Evolutionary conservation across 2,113 vertebrate species (phyloP).

Genomic region (Notiomystis cincta): DNA sequence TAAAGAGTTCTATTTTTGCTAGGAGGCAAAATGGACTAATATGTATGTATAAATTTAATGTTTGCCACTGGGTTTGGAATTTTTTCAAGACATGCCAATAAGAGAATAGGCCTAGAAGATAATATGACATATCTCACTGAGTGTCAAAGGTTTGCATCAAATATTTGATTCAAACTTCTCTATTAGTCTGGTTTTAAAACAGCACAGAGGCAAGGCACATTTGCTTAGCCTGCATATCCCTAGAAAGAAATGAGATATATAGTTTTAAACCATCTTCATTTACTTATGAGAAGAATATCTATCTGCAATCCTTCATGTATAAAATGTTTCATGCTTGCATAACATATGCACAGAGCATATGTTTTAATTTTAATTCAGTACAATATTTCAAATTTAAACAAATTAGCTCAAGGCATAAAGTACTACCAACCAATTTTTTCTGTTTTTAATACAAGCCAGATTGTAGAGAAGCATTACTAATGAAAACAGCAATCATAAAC

Average conservation of each 20-base stretch:
- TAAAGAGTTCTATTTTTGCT: background rate
- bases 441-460: background rate
- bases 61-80: background rate
- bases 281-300: background rate
- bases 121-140: background rate
- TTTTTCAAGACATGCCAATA: background rate
- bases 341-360: slow-evolving; percentile 8
- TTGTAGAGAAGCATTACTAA: background rate
- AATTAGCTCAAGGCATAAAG: slow-evolving; percentile 7
- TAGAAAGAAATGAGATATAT: background rate
- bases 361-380: slow-evolving; percentile 27
- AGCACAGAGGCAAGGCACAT: background rate
- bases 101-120: background rate
- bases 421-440: background rate
- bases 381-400: slow-evolving; percentile 40
- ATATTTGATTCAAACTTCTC: background rate
- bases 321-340: background rate
- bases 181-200: background rate
- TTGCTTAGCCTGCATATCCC: background rate
- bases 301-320: background rate
- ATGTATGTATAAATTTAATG: background rate
- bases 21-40: background rate
- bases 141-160: background rate
- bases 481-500: background rate
- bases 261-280: background rate